Percentiles rank a stretch among this genome's conserved stretches.
Conservation (phyloP, 2,113 vertebrate species). For the Glaucomys volans region DNA sequence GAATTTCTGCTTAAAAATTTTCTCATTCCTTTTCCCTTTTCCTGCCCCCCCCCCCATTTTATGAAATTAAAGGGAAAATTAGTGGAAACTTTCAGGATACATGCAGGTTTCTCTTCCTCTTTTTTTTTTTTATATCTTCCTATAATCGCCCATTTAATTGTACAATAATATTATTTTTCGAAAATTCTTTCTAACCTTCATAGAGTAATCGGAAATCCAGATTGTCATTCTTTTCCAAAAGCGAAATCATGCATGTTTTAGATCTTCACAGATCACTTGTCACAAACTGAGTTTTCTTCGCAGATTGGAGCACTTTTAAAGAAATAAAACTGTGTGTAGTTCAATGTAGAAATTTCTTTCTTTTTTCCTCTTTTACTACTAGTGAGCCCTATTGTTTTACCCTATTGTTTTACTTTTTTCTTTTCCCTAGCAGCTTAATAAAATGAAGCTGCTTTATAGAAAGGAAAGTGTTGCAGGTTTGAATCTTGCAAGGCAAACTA, state of each 20-base stretch:
- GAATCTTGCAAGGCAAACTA: background rate
- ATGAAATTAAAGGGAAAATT: conserved; percentile 4
- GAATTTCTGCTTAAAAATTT: conserved; percentile 69
- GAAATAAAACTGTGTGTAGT: conserved; percentile 63
- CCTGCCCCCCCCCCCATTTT: background rate
- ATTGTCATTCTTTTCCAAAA: background rate
- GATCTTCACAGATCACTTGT: background rate
- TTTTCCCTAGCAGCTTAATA: background rate
- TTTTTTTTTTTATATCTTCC: conserved; percentile 22
- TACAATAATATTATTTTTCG: conserved; percentile 36
- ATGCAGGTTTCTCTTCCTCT: conserved; percentile 51
- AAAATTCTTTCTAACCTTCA: background rate
- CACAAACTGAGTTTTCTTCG: conserved; percentile 42
- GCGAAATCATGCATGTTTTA: background rate
- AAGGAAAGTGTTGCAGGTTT: conserved; percentile 51
- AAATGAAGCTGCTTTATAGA: background rate
- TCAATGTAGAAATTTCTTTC: background rate
- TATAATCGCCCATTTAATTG: background rate
- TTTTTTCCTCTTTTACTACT: background rate
- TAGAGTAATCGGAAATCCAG: background rate
- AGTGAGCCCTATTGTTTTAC: background rate
- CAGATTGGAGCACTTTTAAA: background rate
- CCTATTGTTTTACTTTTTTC: background rate
- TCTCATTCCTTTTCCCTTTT: background rate
- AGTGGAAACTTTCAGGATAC: background rate